Base-by-base conservation (phyloP, 2,113 vertebrate species). In the Brachirus orientalis region DNA sequence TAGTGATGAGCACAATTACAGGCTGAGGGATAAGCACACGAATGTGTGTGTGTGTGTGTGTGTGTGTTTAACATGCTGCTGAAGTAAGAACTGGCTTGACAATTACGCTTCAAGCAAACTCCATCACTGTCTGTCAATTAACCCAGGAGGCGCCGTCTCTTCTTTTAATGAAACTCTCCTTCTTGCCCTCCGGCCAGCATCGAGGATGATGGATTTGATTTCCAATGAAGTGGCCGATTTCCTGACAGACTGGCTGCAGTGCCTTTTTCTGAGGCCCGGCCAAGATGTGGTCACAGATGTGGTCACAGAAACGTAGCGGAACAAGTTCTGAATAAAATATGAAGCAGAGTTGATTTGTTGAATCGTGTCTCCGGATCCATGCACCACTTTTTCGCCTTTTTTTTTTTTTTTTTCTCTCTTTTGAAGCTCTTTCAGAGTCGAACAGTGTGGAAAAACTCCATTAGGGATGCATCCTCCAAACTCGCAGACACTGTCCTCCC, bases 101-200 rank as follows among this genome's bases (percentile, higher is more conserved):
- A 70, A 55, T 75, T 37, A 48, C 12, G 63, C 67, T 67, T 48
- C 37, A 1, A 68, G 69, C 63, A 7, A 81, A 69, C 63, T 84
- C 58, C 44, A 72, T 67, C 70, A 75, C 6, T 56, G 56, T 63
- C 52, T 69, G 76, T 86, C 79, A 80, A 79, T 84, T 73, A 84
- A 44, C 67, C 58, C 40, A 11, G 60, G 59, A 43, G 53, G 41
- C 17, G 1, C 66, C 48, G 76, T 16, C 48, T 69, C 64, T 50
- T 51, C 63, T 73, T 69, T 80, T 28, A 78, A 80, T 84, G 72
- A 82, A 88, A 82, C 36, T 19, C 64, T 50, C 55, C 28, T 28
- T 55, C 16, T 13, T 71, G 22, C 50, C 80, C 77, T 69, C 22
- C 51, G 33, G 86, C 73, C 40, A 20, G 17, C 48, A 28, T 55